Percentiles rank a stretch among this genome's conserved stretches.
Evolutionary conservation across 2,888 invertebrate genomes (phyloP).

Genomic region (Therioaphis trifolii): DNA sequence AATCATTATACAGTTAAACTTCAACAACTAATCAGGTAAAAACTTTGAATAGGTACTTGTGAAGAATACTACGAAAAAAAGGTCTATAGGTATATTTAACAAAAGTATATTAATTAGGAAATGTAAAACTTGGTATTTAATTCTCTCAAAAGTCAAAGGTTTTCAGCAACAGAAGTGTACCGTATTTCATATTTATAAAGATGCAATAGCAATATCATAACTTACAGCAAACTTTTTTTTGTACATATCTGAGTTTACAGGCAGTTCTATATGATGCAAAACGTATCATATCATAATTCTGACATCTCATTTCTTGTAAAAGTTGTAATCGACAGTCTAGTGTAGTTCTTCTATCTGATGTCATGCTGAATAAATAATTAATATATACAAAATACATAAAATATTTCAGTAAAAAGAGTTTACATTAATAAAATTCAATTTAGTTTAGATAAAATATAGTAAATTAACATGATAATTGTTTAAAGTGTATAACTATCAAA

Average conservation of each 20-base stretch:
- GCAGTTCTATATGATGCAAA: constrained; percentile 98
- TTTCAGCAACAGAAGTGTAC: no score
- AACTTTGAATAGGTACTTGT: no score
- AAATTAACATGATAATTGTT: neutral
- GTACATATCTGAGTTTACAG: constrained; percentile 95
- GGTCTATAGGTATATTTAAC: no score
- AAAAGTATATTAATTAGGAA: no score
- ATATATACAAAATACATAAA: neutral
- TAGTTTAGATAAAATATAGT: neutral
- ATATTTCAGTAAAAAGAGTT: neutral
- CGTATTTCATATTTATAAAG: no score
- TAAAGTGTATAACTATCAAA: neutral
- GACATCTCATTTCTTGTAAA: constrained; percentile 86
- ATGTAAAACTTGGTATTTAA: no score
- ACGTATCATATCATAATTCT: constrained; percentile 94
- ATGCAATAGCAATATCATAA: constrained; percentile 69
- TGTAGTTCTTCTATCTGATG: constrained; percentile 43
- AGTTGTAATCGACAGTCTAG: constrained; percentile 74
- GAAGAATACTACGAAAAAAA: no score
- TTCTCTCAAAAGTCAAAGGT: no score
- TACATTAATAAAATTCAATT: neutral
- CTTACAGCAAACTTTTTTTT: constrained; percentile 97
- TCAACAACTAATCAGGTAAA: no score
- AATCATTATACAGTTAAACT: no score
- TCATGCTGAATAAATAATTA: constrained; percentile 36